phyloP scores from a whole-genome alignment of 2,888 invertebrate species.

The Lymantria monacha region DNA sequence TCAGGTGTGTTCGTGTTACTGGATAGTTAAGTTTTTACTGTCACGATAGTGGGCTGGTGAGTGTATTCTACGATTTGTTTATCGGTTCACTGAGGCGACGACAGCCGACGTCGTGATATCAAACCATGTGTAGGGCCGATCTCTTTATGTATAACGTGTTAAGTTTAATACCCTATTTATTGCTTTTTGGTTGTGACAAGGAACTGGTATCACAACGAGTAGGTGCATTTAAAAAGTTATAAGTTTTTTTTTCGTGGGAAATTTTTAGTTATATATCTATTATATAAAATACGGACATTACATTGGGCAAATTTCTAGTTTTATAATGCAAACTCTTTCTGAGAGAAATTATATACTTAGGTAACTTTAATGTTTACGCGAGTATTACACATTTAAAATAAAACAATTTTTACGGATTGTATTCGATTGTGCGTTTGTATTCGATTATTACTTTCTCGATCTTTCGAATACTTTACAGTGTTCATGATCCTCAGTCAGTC shows the following conservation, averaged over 20 bases:
- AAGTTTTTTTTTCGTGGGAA: slow-evolving; percentile 36
- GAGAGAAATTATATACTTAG: too few relatives aligned
- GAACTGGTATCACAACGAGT: slow-evolving; percentile 30
- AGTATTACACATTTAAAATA: too few relatives aligned
- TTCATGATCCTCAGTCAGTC: too few relatives aligned
- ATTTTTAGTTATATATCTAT: slow-evolving; percentile 2
- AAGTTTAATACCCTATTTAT: slow-evolving; percentile 72
- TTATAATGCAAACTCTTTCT: too few relatives aligned
- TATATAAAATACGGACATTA: too few relatives aligned
- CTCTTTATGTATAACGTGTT: slow-evolving; percentile 73
- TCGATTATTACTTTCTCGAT: too few relatives aligned
- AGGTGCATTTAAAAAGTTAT: slow-evolving; percentile 30
- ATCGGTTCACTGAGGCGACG: slow-evolving; percentile 68
- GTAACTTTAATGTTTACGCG: too few relatives aligned
- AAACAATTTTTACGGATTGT: too few relatives aligned
- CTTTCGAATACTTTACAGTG: too few relatives aligned
- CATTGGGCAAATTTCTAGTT: too few relatives aligned
- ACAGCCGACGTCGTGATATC: slow-evolving; percentile 69
- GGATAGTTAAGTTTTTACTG: slow-evolving; percentile 78
- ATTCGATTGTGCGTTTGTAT: too few relatives aligned
- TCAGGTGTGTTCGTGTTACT: slow-evolving; percentile 73
- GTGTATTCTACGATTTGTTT: slow-evolving; percentile 73
- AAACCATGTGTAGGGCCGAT: slow-evolving; percentile 64
- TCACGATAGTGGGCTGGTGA: slow-evolving; percentile 69
- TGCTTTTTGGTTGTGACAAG: slow-evolving; percentile 61